Percentiles rank a stretch among this genome's conserved stretches.
These are phyloP conservation scores for Carassius gibelio DNA, from an alignment of 2,113 vertebrate genomes.

Conservation along the genomic window DNA sequence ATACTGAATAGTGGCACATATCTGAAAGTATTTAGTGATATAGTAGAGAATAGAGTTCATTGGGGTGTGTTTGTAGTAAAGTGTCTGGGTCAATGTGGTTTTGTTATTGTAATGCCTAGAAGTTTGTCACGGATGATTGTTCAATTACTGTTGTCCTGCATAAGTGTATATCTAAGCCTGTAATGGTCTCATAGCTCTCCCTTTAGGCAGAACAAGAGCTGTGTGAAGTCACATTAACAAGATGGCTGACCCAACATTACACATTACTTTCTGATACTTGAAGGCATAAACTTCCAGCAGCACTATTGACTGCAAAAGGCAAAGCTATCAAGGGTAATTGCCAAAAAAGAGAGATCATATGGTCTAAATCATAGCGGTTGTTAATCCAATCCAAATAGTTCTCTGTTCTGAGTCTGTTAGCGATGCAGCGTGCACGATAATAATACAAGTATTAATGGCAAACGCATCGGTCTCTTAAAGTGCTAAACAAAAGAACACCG, in stretches of 20 bases:
- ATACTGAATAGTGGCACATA: background rate
- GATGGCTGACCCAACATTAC: constrained; percentile 30
- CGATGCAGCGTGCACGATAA: background rate
- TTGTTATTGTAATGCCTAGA: constrained; percentile 14
- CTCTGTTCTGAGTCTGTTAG: constrained; percentile 15
- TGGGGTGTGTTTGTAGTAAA: background rate
- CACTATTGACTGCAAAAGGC: constrained; percentile 19
- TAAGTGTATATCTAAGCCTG: background rate
- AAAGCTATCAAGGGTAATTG: constrained; percentile 41
- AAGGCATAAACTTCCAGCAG: constrained; percentile 11
- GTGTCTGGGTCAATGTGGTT: background rate
- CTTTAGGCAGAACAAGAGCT: constrained; percentile 18
- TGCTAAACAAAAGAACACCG: constrained; percentile 16
- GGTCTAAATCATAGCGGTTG: constrained; percentile 21
- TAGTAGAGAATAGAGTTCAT: background rate
- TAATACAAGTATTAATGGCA: constrained; percentile 32
- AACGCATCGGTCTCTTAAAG: constrained; percentile 23
- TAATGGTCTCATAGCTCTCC: constrained; percentile 28
- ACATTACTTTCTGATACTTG: constrained; percentile 15
- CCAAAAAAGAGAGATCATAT: constrained; percentile 34
- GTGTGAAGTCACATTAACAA: constrained; percentile 21
- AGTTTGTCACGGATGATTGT: constrained; percentile 15
- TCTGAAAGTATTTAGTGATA: background rate
- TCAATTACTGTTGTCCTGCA: background rate
- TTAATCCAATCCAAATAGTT: constrained; percentile 33